Conservation (phyloP, 2,113 vertebrate species). For the Ranitomeya imitator region DNA sequence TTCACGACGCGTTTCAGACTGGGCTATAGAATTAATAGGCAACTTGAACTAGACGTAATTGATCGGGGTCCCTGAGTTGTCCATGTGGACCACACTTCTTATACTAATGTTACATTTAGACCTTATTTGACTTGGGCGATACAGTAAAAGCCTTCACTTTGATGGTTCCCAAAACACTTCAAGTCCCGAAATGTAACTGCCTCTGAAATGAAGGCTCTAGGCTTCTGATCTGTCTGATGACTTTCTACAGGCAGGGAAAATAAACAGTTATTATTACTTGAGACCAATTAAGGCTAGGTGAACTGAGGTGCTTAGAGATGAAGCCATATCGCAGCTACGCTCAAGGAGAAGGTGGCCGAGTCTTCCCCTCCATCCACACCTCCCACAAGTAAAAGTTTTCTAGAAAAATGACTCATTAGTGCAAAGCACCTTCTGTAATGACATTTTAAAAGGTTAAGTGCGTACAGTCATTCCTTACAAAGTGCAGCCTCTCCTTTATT, state of each 20-base stretch:
- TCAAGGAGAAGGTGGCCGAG: slow-evolving; percentile 38
- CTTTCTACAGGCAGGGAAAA: slow-evolving; percentile 51
- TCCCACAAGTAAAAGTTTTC: slow-evolving; percentile 47
- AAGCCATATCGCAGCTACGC: slow-evolving; percentile 30
- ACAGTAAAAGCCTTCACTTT: slow-evolving; percentile 20
- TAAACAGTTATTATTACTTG: slow-evolving; percentile 53
- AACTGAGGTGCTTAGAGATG: slow-evolving; percentile 37
- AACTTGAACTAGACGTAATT: slow-evolving; percentile 9
- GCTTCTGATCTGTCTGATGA: slow-evolving; percentile 52
- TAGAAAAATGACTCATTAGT: slow-evolving; percentile 55
- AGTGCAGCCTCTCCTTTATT: slow-evolving; percentile 21
- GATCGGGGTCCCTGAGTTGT: neutral
- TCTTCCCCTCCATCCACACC: slow-evolving; percentile 43
- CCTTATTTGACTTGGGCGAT: slow-evolving; percentile 11
- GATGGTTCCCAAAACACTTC: slow-evolving; percentile 46
- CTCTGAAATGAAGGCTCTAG: slow-evolving; percentile 53
- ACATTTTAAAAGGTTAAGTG: slow-evolving; percentile 56
- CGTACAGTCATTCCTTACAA: slow-evolving; percentile 30
- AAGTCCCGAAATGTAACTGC: slow-evolving; percentile 41
- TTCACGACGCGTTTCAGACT: slow-evolving; percentile 17
- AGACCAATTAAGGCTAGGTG: slow-evolving; percentile 52
- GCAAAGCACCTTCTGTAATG: slow-evolving; percentile 51
- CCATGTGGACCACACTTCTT: neutral
- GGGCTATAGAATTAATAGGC: neutral
- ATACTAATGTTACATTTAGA: neutral